Conservation (phyloP, 1,140 invertebrate species). For the Macrotrachela quadricornifera region DNA sequence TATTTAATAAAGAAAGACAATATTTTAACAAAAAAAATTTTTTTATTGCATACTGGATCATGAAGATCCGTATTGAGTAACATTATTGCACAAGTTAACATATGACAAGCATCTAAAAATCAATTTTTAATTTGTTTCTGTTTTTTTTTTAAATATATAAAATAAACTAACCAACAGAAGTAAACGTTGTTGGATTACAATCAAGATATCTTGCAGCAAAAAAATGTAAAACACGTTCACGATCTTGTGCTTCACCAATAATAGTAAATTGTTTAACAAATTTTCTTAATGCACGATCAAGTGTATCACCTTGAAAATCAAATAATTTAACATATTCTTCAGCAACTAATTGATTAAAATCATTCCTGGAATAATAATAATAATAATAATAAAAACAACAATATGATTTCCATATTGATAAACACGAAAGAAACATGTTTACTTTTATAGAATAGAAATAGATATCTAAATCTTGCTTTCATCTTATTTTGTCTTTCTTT, state of each 20-base stretch:
- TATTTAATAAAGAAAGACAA: slow-evolving; percentile 24
- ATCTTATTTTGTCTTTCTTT: too few species aligned
- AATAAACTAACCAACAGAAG: slow-evolving; percentile 55
- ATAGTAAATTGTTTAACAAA: slow-evolving; percentile 79
- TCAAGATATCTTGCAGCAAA: slow-evolving; percentile 84
- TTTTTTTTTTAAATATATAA: not conserved
- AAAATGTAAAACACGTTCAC: slow-evolving; percentile 79
- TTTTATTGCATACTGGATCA: slow-evolving; percentile 35
- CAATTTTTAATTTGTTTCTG: not conserved
- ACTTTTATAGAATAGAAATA: too few species aligned
- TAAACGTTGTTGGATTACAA: slow-evolving; percentile 77
- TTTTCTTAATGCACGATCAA: slow-evolving; percentile 73
- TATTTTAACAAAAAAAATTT: not conserved
- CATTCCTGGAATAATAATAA: slow-evolving; percentile 45
- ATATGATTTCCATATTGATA: too few species aligned
- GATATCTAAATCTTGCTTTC: too few species aligned
- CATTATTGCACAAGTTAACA: slow-evolving; percentile 94
- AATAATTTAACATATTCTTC: slow-evolving; percentile 92
- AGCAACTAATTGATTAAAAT: slow-evolving; percentile 76
- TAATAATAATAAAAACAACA: too few species aligned
- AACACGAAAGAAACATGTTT: too few species aligned
- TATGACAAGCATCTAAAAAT: slow-evolving; percentile 80
- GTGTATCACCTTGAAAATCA: slow-evolving; percentile 57
- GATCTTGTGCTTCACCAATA: slow-evolving; percentile 83
- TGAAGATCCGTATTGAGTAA: slow-evolving; percentile 92